Evolutionary conservation across 2,888 invertebrate genomes (phyloP).

Genomic region (Protonemura montana): DNA sequence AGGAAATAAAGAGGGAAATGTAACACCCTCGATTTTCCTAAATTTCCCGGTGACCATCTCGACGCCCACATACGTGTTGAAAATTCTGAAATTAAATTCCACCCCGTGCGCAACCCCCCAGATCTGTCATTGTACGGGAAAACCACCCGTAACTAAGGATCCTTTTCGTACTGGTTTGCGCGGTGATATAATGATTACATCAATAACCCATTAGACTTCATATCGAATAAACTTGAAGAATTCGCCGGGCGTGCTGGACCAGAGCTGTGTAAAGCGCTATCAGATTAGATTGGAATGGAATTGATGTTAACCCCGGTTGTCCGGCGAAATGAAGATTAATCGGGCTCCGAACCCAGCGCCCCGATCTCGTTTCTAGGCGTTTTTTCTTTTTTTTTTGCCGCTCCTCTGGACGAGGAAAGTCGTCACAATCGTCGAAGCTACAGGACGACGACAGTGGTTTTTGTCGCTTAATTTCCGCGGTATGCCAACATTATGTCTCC

Average conservation of each 20-base stretch:
- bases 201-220: neutral
- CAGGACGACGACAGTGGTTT: neutral
- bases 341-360: neutral
- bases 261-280: neutral
- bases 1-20: neutral
- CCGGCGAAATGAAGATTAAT: slow-evolving; percentile 7
- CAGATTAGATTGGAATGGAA: slow-evolving; percentile 1
- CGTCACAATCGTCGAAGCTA: neutral
- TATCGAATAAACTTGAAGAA: neutral
- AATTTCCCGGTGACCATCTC: neutral
- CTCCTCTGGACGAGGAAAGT: neutral
- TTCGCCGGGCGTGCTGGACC: neutral
- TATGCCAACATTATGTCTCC: neutral
- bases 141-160: neutral
- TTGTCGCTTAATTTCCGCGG: neutral
- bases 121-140: neutral
- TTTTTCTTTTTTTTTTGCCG: neutral
- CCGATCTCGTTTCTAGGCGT: neutral
- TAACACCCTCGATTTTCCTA: neutral
- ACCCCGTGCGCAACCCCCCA: neutral
- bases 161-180: neutral
- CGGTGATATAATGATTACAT: neutral
- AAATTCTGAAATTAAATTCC: neutral
- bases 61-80: neutral
- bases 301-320: slow-evolving; percentile 4